Evolutionary conservation across 1,140 invertebrate species (phyloP), one percentile per base, ranked within the genome.

Genomic region (Tribolium madens): DNA sequence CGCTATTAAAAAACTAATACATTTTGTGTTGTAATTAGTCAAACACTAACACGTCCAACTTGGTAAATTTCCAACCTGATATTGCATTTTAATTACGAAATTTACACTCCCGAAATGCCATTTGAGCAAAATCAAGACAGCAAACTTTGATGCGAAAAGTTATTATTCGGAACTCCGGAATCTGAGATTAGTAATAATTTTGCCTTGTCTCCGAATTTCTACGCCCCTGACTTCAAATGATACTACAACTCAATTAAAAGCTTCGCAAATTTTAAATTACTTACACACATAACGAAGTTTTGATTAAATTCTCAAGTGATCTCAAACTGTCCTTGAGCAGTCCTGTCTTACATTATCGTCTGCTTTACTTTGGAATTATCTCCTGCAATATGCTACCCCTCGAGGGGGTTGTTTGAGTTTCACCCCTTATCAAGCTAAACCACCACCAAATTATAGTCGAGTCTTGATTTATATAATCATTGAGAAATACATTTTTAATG

Each of bases 271-370:
- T 64, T 64, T 64, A 64, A 64, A 64, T 64, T 64, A 64, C 57
- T 64, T 33, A 64, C 57, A 64, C 57, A 64, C 57, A 64, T 64
- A 64, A 64, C 57, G 57, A 64, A 64, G 57, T 64, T 64, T 64
- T 64, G 57, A 64, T 64, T 64, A 64, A 36, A 64, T 64, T 64
- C 31, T 33, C 57, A 26, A 42, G 26, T 13, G 52, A 57, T 57
- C 52, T 18, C 21, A 21, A 15, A 18, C 5, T 33, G 21, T 64
- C 57, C 57, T 64, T 64, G 21, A 33, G 57, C 21, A 26, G 31
- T 26, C 57, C 57, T 64, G 57, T 26, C 21, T 64, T 33, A 33
- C 57, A 64, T 64, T 64, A 64, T 64, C 57, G 13, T 64, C 21
- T 33, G 57, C 26, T 33, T 64, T 26, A 57, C 15, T 31, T 64